phyloP scores from a whole-genome alignment of 2,113 vertebrate genomes.

The Lepus timidus region DNA sequence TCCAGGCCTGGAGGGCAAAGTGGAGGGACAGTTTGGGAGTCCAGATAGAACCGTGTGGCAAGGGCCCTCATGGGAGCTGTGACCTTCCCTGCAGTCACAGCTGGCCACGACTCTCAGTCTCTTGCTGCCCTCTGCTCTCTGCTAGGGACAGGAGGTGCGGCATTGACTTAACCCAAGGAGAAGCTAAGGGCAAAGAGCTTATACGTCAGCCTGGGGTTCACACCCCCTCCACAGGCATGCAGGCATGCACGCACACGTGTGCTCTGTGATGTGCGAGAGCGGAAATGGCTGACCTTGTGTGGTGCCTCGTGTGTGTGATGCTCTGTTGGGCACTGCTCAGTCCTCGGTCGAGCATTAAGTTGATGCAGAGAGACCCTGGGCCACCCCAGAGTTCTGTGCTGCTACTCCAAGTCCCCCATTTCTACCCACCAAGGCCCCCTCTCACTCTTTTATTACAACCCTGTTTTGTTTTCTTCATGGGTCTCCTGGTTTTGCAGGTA shows the following conservation, averaged over 20 bases:
- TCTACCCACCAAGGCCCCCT: background rate
- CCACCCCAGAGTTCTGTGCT: background rate
- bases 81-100: background rate
- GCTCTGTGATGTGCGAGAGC: too few relatives aligned
- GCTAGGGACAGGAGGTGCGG: background rate
- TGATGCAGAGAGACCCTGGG: background rate
- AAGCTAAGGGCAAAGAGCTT: background rate
- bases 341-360: background rate
- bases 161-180: background rate
- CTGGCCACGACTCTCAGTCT: background rate
- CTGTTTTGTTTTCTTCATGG: background rate
- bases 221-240: rapidly evolving
- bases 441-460: background rate
- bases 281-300: too few relatives aligned
- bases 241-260: rapidly evolving
- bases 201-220: too few relatives aligned
- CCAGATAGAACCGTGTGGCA: background rate
- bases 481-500: background rate
- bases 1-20: background rate
- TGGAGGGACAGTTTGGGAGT: background rate
- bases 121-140: background rate
- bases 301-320: background rate
- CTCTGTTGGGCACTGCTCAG: background rate
- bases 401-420: background rate
- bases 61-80: too few relatives aligned